phyloP scores from a whole-genome alignment of 2,113 vertebrate genomes.

The Bubo blakistoni region DNA sequence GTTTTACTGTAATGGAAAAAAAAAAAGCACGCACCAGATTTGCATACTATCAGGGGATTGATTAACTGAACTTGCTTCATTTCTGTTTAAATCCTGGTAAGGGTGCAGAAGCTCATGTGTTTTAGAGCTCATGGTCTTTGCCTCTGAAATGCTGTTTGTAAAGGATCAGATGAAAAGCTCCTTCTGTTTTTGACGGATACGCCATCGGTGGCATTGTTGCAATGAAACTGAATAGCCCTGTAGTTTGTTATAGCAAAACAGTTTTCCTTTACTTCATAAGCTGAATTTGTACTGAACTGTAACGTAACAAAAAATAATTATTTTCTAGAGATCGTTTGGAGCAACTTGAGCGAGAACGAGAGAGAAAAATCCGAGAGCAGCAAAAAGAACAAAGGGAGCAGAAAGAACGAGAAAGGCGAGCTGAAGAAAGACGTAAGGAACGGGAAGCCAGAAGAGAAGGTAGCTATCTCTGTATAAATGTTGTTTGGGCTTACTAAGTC shows the following conservation, averaged over 20 bases:
- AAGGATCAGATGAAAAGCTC: not conserved
- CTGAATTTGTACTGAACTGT: not conserved
- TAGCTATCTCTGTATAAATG: not conserved
- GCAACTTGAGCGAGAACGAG: conserved; percentile 90
- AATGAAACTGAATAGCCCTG: too few relatives aligned
- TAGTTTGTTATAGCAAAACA: not conserved
- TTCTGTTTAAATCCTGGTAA: not conserved
- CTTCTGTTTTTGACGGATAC: accelerated
- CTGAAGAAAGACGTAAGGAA: conserved; percentile 88
- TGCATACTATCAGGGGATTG: not conserved
- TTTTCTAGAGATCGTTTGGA: conserved; percentile 90
- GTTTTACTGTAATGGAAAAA: not conserved
- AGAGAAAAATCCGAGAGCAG: conserved; percentile 89
- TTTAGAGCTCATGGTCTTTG: not conserved
- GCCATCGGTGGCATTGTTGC: accelerated
- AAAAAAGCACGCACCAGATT: not conserved
- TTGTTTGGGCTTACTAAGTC: accelerated
- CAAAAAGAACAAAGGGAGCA: conserved; percentile 92
- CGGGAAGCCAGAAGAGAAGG: conserved; percentile 87
- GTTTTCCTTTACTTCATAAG: not conserved
- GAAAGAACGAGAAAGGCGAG: conserved; percentile 88
- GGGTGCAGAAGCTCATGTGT: not conserved
- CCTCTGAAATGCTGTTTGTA: not conserved
- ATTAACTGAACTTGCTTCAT: not conserved
- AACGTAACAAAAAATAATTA: not conserved